These are phyloP conservation scores for Baccha elongata DNA, from an alignment of 2,888 invertebrate species.

Conservation along the genomic window DNA sequence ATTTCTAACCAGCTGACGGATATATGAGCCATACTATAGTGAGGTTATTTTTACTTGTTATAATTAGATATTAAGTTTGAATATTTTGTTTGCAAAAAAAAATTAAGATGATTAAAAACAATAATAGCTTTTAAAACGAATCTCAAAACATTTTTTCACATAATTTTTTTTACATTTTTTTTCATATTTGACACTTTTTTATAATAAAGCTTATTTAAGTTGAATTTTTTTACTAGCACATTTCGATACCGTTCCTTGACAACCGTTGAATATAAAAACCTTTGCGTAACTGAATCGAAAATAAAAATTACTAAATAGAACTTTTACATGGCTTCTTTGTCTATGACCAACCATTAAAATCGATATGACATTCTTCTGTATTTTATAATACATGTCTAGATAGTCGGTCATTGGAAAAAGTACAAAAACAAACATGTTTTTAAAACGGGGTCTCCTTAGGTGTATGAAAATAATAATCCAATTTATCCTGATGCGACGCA, in stretches of 20 bases:
- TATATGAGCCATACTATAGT: too few species aligned
- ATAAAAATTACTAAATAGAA: conserved; percentile 55
- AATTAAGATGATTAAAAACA: too few species aligned
- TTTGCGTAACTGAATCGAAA: conserved; percentile 59
- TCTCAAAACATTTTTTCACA: too few species aligned
- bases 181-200: background rate
- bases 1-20: too few species aligned
- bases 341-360: conserved; percentile 48
- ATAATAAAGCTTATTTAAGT: background rate
- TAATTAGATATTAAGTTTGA: too few species aligned
- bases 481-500: conserved; percentile 62
- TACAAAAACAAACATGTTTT: background rate
- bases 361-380: conserved; percentile 57
- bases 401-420: conserved; percentile 68
- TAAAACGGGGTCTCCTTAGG: too few species aligned
- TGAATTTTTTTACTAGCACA: background rate
- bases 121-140: too few species aligned
- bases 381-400: conserved; percentile 33
- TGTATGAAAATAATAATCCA: too few species aligned
- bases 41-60: too few species aligned
- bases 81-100: too few species aligned
- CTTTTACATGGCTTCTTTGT: conserved; percentile 64
- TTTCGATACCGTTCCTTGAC: conserved; percentile 29
- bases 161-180: background rate
- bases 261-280: conserved; percentile 60